A percentile compares a stretch with the other conserved stretches of the same genome.
phyloP scores from a whole-genome alignment of 2,888 invertebrate genomes.

The Phasia obesa region DNA sequence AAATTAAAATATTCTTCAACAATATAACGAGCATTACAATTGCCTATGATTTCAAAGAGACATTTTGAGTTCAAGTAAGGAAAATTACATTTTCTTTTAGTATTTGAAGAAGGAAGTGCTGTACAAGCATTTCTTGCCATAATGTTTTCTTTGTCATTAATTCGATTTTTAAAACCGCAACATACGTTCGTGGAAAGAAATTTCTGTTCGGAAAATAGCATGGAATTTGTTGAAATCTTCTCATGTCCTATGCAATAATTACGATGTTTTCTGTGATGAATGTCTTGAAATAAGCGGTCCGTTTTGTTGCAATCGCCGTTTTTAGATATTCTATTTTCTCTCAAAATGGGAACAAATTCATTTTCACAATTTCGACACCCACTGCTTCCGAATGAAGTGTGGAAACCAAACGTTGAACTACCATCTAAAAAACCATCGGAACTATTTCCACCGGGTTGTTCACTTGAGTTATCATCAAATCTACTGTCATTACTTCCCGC shows the following conservation, averaged over 20 bases:
- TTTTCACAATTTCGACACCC: conserved; percentile 77
- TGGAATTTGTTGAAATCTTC: background rate
- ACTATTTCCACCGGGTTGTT: conserved; percentile 30
- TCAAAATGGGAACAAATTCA: conserved; percentile 36
- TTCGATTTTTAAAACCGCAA: background rate
- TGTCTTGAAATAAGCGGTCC: background rate
- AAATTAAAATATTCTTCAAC: conserved; percentile 73
- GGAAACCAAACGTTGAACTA: conserved; percentile 54
- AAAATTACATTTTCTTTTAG: conserved; percentile 41
- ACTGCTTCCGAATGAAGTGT: conserved; percentile 74
- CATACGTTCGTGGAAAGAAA: background rate
- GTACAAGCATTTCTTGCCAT: background rate
- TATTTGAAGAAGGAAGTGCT: background rate
- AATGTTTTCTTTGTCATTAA: background rate
- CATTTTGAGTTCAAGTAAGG: conserved; percentile 38
- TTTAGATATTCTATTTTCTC: conserved; percentile 7
- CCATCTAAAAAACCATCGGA: conserved; percentile 52
- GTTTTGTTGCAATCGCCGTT: background rate
- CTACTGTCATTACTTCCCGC: conserved; percentile 54
- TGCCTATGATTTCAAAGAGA: conserved; percentile 48
- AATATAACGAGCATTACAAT: conserved; percentile 63
- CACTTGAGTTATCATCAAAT: conserved; percentile 48
- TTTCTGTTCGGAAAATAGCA: background rate
- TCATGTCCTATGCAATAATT: conserved; percentile 25
- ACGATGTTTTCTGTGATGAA: conserved; percentile 43